Evolutionary conservation across 1,140 invertebrate genomes (phyloP).

Genomic region (Aethina tumida): DNA sequence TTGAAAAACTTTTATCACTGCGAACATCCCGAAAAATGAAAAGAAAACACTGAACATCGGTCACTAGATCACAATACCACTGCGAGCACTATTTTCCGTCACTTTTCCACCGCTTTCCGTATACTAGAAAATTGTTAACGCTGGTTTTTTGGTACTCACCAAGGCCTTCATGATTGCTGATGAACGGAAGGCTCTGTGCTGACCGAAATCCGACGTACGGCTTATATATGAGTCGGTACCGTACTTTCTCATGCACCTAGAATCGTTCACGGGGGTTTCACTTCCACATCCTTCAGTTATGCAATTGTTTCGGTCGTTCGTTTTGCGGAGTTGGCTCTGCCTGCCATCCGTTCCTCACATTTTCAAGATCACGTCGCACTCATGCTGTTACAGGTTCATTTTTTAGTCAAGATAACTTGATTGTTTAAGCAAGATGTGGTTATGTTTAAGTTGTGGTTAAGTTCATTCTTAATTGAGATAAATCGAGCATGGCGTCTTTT

Average conservation of each 20-base stretch:
- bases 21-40: background rate
- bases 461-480: background rate
- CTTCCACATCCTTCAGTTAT: slow-evolving; percentile 31
- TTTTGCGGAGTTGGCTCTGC: slow-evolving; percentile 3
- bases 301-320: slow-evolving; percentile 13
- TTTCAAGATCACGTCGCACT: slow-evolving; percentile 5
- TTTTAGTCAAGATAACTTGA: background rate
- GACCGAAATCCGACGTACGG: slow-evolving; percentile 14
- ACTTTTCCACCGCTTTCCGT: slow-evolving; percentile 10
- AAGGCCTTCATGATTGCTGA: slow-evolving; percentile 33
- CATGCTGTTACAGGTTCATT: background rate
- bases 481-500: background rate
- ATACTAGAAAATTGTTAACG: too few relatives aligned
- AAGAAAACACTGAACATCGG: slow-evolving; percentile 1
- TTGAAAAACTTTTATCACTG: slow-evolving; percentile 8
- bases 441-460: background rate
- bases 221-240: slow-evolving; percentile 29
- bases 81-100: slow-evolving; percentile 1
- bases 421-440: background rate
- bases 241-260: slow-evolving; percentile 31
- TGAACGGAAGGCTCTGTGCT: slow-evolving; percentile 29
- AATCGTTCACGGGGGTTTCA: slow-evolving; percentile 29
- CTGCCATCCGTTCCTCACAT: too few relatives aligned
- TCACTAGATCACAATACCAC: too few relatives aligned
- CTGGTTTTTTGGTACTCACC: slow-evolving; percentile 25